Base-by-base conservation (phyloP, 2,888 invertebrate genomes). In the Asteroscopus sphinx region DNA sequence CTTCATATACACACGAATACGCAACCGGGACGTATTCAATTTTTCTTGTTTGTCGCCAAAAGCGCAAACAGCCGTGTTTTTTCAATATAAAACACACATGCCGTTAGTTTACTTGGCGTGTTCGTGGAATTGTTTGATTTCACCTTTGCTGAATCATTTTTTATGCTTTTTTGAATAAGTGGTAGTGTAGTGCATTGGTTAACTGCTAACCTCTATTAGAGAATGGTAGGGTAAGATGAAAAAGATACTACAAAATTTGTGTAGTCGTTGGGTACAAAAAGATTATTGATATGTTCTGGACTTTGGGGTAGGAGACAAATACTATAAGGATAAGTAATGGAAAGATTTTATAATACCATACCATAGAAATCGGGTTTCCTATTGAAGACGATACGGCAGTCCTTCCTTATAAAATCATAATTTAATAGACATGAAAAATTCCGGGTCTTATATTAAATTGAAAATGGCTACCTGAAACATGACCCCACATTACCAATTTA, bases 41-140 rank as follows among this genome's bases (percentile, higher is more conserved):
- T 79, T 76, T 66, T 73, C 78, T 81, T 86, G 84, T 86, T 83
- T 86, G 83, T 78, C 74, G 60, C 68, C 66, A 62, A 68, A 69
- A 60, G 44, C 64, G 67, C 80, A 82, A 85, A 86, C 81, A 83
- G 36, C 25, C 51, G 52, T 72, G 73, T 77, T 79, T 74, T 81
- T 80, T 83, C 59, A 59, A 71, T 71, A 81, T 79, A 74, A 69
- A 70, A 45, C 75, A 71, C 73, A 72, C 48, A 67, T 30, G 56
- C 54, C 44, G 48, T 12, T 13, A 37, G 59, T 64, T 66, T 56
- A 54, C 62, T 40, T 69, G 44, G 48, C 28, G 16, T 28, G 15
- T 68, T 58, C 64, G 52, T 32, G 9, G 69, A 57, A 72, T 39
- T 68, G 58, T 63, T 61, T 68, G 62, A 54, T 68, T 72, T 60